phyloP scores from a whole-genome alignment of 2,113 vertebrate genomes.

The Tachysurus vachellii region DNA sequence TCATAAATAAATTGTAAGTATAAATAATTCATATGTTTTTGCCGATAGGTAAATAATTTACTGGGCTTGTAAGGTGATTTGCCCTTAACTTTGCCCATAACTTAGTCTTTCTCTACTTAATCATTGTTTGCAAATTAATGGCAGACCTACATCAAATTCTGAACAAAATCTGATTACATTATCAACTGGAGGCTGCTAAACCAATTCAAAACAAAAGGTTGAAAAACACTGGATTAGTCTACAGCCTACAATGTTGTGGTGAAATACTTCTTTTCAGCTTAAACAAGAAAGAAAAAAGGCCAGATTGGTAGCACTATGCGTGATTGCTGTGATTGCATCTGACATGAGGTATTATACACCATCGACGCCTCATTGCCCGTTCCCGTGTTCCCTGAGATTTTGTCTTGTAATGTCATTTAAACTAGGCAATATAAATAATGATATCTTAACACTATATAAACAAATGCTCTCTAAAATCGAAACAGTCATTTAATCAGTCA shows the following conservation, averaged over 20 bases:
- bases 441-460: slow-evolving; percentile 63
- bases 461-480: slow-evolving; percentile 61
- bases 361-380: background rate
- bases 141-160: background rate
- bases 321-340: slow-evolving; percentile 27
- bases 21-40: background rate
- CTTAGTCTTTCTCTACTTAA: background rate
- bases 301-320: background rate
- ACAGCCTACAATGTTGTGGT: background rate
- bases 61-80: too few relatives aligned
- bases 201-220: background rate
- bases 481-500: slow-evolving; percentile 48
- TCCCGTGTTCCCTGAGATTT: slow-evolving; percentile 4
- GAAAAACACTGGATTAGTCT: background rate
- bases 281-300: background rate
- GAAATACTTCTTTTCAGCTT: background rate
- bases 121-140: background rate
- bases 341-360: slow-evolving; percentile 22
- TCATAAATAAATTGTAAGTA: background rate
- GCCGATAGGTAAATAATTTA: background rate
- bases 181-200: background rate
- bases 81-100: background rate
- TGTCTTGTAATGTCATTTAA: slow-evolving; percentile 6
- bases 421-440: slow-evolving; percentile 41
- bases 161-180: background rate